phyloP scores from a whole-genome alignment of 1,140 invertebrate genomes.

The Trichogramma pretiosum region DNA sequence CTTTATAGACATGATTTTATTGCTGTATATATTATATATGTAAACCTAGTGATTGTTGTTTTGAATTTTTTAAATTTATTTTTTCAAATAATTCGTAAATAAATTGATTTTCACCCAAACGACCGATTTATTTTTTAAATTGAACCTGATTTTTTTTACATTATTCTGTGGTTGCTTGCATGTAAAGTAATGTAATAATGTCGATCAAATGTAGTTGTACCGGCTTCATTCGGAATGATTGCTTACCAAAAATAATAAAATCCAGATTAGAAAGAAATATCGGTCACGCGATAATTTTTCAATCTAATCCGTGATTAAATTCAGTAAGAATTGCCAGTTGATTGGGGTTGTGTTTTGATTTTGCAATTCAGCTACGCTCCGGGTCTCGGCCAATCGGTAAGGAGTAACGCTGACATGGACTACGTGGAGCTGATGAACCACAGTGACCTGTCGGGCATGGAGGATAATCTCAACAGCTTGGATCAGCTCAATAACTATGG shows the following conservation, averaged over 20 bases:
- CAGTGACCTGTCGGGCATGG: constrained; percentile 35
- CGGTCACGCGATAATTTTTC: constrained; percentile 35
- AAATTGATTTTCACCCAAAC: too few species aligned
- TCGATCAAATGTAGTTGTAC: constrained; percentile 42
- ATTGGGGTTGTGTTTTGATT: constrained; percentile 46
- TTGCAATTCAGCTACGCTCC: constrained; percentile 41
- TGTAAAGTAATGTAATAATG: too few species aligned
- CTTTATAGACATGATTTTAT: too few species aligned
- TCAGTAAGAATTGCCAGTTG: constrained; percentile 42
- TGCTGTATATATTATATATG: too few species aligned
- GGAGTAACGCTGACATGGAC: constrained; percentile 38
- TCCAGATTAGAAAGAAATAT: constrained; percentile 35
- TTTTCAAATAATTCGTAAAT: too few species aligned
- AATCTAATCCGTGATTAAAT: constrained; percentile 17
- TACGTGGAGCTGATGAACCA: constrained; percentile 39
- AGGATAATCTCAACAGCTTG: constrained; percentile 43
- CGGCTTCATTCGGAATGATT: too few species aligned
- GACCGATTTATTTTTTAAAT: too few species aligned
- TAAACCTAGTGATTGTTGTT: too few species aligned
- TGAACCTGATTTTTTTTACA: constrained; percentile 9
- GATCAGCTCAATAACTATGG: constrained; percentile 35
- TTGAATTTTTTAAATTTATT: too few species aligned
- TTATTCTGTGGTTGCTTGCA: constrained; percentile 24
- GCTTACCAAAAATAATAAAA: too few species aligned
- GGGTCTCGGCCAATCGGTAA: constrained; percentile 39